Evolutionary conservation across 2,888 invertebrate species (phyloP).

Genomic region (Latheticus oryzae): DNA sequence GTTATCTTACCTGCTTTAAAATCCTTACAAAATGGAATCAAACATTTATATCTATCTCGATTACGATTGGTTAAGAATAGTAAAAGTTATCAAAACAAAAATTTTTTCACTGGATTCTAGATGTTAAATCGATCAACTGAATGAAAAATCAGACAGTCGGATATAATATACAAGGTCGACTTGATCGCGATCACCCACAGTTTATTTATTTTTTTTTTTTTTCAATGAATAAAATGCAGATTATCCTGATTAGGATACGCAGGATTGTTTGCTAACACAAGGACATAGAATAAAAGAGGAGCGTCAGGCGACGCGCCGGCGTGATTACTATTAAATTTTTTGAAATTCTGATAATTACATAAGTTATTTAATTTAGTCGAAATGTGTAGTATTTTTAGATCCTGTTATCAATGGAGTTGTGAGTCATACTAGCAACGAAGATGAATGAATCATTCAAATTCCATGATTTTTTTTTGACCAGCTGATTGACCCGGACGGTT

Average conservation of each 20-base stretch:
- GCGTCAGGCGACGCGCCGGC: slow-evolving; percentile 18
- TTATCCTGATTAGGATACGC: slow-evolving; percentile 21
- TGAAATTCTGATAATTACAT: slow-evolving; percentile 3
- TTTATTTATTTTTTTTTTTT: no score
- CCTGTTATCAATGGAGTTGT: slow-evolving; percentile 42
- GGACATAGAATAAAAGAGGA: no score
- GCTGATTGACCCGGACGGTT: slow-evolving; percentile 36
- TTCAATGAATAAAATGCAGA: slow-evolving; percentile 45
- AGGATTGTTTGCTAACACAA: slow-evolving; percentile 24
- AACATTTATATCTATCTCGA: slow-evolving; percentile 19
- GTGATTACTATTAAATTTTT: background rate
- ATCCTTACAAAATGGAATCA: no score
- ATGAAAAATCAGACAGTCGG: slow-evolving; percentile 59
- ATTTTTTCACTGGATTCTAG: no score
- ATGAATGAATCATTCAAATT: slow-evolving; percentile 39
- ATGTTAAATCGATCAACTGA: slow-evolving; percentile 56
- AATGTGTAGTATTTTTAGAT: slow-evolving; percentile 41
- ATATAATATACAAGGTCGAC: slow-evolving; percentile 61
- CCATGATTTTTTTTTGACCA: slow-evolving; percentile 36
- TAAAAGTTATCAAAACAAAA: slow-evolving; percentile 4
- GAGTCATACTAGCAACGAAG: slow-evolving; percentile 29
- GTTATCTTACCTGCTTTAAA: slow-evolving; percentile 41
- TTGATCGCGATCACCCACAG: slow-evolving; percentile 57
- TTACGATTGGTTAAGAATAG: slow-evolving; percentile 17
- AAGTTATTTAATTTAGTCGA: slow-evolving; percentile 18